A percentile compares a stretch with the other conserved stretches of the same genome.
phyloP scores from a whole-genome alignment of 2,888 invertebrate species.

The Nymphalis polychloros region DNA sequence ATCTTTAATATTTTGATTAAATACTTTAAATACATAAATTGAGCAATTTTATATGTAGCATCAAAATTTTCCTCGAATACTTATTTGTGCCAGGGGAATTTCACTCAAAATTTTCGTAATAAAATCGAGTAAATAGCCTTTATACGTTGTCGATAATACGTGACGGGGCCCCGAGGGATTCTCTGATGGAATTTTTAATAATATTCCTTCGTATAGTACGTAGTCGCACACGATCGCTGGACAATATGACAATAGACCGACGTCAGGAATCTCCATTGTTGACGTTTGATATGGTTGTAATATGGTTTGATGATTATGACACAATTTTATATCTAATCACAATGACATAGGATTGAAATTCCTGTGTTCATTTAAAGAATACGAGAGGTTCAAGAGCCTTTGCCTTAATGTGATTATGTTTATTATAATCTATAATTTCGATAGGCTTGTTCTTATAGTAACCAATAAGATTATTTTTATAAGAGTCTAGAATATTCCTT shows the following conservation, averaged over 20 bases:
- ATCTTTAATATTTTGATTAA: too few relatives aligned
- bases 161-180: conserved; percentile 19
- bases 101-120: conserved; percentile 20
- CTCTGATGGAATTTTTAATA: conserved; percentile 36
- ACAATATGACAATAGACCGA: conserved; percentile 32
- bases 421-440: conserved; percentile 4
- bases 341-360: conserved; percentile 12
- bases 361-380: background rate
- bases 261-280: conserved; percentile 35
- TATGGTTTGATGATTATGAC: conserved; percentile 7
- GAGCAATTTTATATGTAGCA: conserved; percentile 6
- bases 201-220: conserved; percentile 25
- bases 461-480: background rate
- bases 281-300: conserved; percentile 34
- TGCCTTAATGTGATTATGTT: background rate
- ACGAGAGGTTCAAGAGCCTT: background rate
- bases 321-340: conserved; percentile 22
- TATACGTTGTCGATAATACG: conserved; percentile 23
- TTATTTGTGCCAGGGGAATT: conserved; percentile 15
- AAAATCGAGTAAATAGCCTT: conserved; percentile 17
- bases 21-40: background rate
- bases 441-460: background rate
- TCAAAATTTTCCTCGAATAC: conserved; percentile 15
- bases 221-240: conserved; percentile 22
- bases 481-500: too few relatives aligned